These are phyloP conservation scores for Drosophila austrosaltans DNA, from an alignment of 2,888 invertebrate species.

Conservation along the genomic window DNA sequence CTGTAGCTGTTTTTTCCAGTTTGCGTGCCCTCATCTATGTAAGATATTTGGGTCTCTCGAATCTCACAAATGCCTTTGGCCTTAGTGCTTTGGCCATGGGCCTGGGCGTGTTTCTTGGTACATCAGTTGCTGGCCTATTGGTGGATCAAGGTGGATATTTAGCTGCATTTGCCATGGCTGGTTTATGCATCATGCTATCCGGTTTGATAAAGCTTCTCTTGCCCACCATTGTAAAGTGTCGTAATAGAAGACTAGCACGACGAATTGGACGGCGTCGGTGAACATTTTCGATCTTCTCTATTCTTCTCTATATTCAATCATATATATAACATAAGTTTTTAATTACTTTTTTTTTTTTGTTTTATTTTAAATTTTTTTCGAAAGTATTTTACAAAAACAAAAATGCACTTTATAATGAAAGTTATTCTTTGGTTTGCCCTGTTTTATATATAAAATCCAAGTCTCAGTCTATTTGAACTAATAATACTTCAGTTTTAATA, in stretches of 20 bases:
- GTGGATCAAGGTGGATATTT: conserved; percentile 55
- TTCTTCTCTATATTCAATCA: no score
- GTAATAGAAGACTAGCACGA: not conserved
- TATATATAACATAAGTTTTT: no score
- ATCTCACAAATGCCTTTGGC: conserved; percentile 91
- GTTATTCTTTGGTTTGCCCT: no score
- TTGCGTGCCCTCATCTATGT: conserved; percentile 91
- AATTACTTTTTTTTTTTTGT: no score
- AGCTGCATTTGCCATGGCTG: conserved; percentile 73
- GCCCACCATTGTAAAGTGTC: conserved; percentile 50
- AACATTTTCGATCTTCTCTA: conserved; percentile 6
- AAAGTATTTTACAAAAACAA: no score
- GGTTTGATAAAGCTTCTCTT: conserved; percentile 70
- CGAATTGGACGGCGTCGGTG: not conserved
- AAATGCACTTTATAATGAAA: no score
- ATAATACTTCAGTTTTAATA: no score
- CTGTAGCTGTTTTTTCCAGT: conserved; percentile 89
- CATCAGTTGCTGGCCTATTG: conserved; percentile 82
- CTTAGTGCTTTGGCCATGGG: conserved; percentile 90
- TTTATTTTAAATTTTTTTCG: no score
- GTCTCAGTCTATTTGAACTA: no score
- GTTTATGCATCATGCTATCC: conserved; percentile 67
- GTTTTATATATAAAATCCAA: no score
- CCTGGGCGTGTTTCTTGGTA: conserved; percentile 88
- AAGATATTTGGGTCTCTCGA: conserved; percentile 89